phyloP scores from a whole-genome alignment of 2,113 vertebrate genomes.

The Percina caprodes region DNA sequence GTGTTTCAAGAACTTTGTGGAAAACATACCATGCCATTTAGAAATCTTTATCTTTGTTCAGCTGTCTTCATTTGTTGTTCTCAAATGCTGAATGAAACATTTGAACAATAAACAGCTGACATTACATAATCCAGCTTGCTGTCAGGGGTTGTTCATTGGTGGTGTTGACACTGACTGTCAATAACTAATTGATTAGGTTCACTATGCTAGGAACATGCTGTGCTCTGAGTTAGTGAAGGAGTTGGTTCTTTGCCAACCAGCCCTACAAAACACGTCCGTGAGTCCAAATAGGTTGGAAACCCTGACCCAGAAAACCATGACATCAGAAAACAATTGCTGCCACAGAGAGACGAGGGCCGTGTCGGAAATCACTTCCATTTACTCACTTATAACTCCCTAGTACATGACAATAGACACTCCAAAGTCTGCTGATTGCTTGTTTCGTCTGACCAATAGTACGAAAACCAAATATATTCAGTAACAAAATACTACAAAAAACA shows the following conservation, averaged over 20 bases:
- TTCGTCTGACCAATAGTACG: neutral
- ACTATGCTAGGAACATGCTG: neutral
- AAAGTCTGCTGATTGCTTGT: neutral
- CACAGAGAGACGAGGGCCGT: neutral
- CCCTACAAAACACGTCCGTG: constrained; percentile 1
- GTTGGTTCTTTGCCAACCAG: constrained; percentile 2
- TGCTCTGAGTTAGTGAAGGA: constrained; percentile 14
- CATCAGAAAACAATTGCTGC: constrained; percentile 1
- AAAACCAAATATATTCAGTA: neutral
- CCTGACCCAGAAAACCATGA: neutral
- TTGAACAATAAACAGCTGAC: constrained; percentile 26
- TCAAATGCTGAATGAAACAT: constrained; percentile 15
- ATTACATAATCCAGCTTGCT: constrained; percentile 44
- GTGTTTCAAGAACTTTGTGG: too few relatives aligned
- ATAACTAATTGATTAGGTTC: constrained; percentile 35
- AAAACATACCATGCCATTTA: too few relatives aligned
- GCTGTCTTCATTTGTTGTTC: neutral
- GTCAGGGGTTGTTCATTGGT: constrained; percentile 5
- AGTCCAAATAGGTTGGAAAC: neutral
- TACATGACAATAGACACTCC: neutral
- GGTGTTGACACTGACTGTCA: constrained; percentile 9
- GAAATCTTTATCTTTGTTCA: neutral
- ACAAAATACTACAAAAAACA: neutral
- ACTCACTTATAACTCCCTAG: neutral
- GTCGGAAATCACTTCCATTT: neutral